Evolutionary conservation across 2,797 vertebrate species (phyloP).

Genomic region (Coreius guichenoti): DNA sequence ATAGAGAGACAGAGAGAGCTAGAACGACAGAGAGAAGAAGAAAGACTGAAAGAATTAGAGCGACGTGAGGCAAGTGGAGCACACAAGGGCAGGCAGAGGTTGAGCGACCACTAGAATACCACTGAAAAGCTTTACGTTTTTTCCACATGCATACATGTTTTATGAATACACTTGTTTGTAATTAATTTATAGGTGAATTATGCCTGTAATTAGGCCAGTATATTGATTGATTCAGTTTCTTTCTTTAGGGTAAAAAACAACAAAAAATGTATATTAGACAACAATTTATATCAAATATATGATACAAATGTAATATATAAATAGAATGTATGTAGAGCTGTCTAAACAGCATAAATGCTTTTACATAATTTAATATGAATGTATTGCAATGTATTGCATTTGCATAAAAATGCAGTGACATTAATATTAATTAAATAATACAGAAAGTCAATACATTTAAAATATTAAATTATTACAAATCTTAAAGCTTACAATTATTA

Average conservation of each 20-base stretch:
- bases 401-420: background rate
- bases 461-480: background rate
- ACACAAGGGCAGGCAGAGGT: slow-evolving; percentile 18
- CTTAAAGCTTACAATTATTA: background rate
- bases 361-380: background rate
- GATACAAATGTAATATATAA: too few species aligned
- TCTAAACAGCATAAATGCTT: background rate
- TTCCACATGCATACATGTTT: background rate
- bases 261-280: too few species aligned
- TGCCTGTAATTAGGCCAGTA: too few species aligned
- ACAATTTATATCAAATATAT: too few species aligned
- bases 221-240: too few species aligned
- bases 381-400: background rate
- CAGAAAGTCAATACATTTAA: background rate
- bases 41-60: slow-evolving; percentile 59
- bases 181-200: too few species aligned
- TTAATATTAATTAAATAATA: background rate
- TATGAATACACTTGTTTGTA: background rate
- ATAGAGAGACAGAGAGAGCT: slow-evolving; percentile 76
- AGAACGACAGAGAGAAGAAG: slow-evolving; percentile 70
- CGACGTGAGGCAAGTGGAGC: slow-evolving; percentile 69
- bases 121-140: background rate
- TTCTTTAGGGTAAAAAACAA: too few species aligned
- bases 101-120: slow-evolving; percentile 1
- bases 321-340: background rate